Conservation (phyloP, 2,113 vertebrate genomes). For the Girardinichthys multiradiatus region DNA sequence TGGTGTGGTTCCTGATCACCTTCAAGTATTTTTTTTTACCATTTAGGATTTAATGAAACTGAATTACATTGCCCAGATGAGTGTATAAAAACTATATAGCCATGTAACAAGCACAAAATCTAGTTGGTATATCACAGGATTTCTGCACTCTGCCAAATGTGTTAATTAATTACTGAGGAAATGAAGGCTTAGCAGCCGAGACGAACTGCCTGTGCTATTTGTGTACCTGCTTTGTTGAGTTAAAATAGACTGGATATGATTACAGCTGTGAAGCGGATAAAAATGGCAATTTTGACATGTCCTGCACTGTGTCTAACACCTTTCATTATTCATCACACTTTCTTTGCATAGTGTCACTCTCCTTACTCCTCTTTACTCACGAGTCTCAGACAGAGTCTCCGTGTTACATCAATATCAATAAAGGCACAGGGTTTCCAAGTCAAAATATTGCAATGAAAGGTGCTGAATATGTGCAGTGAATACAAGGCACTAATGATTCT, state of each 20-base stretch:
- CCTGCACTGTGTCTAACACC: not conserved
- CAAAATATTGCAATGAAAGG: not conserved
- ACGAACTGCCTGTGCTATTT: not conserved
- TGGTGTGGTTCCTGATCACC: not conserved
- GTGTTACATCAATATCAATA: constrained; percentile 13
- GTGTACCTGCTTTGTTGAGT: constrained; percentile 17
- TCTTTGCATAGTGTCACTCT: constrained; percentile 2
- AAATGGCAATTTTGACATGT: constrained; percentile 19
- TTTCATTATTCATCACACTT: constrained; percentile 17
- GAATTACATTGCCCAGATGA: not conserved
- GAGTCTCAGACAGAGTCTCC: not conserved
- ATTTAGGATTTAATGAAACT: not conserved
- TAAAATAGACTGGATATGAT: constrained; percentile 26
- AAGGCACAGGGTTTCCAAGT: not conserved
- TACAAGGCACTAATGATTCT: not conserved
- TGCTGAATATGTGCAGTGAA: not conserved
- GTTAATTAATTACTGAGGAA: not conserved
- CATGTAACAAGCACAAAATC: not conserved
- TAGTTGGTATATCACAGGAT: not conserved
- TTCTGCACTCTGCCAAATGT: not conserved
- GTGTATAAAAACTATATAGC: not conserved
- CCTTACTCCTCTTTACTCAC: constrained; percentile 14
- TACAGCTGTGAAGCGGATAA: constrained; percentile 25
- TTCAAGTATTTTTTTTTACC: too few species aligned
- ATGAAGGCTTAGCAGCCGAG: not conserved